phyloP scores from a whole-genome alignment of 2,113 vertebrate species.

The Dendropsophus ebraccatus region DNA sequence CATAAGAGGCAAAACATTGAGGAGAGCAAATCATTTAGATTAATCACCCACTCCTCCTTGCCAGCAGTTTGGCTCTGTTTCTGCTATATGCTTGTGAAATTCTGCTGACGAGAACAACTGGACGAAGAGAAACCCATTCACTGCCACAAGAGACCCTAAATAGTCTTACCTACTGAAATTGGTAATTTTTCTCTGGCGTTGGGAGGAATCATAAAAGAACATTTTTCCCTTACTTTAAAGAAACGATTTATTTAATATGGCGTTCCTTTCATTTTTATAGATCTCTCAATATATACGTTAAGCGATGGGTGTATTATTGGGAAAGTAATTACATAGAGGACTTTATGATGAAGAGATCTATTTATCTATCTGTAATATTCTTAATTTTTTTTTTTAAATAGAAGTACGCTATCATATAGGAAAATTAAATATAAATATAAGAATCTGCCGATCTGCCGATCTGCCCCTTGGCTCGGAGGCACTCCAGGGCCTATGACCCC shows the following conservation, averaged over 20 bases:
- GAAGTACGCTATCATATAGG: too few relatives aligned
- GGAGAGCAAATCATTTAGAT: slow-evolving; percentile 59
- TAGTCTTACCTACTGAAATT: slow-evolving; percentile 24
- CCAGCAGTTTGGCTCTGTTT: slow-evolving; percentile 48
- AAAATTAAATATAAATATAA: too few relatives aligned
- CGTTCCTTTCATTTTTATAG: not conserved
- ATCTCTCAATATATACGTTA: not conserved
- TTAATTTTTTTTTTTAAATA: too few relatives aligned
- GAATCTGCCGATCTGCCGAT: too few relatives aligned
- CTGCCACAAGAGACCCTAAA: slow-evolving; percentile 5
- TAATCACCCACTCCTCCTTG: slow-evolving; percentile 44
- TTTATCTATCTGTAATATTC: too few relatives aligned
- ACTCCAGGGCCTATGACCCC: too few relatives aligned
- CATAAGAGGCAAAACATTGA: slow-evolving; percentile 46
- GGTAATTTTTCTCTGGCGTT: slow-evolving; percentile 2
- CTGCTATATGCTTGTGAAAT: slow-evolving; percentile 32
- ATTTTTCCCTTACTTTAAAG: not conserved
- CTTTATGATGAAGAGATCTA: too few relatives aligned
- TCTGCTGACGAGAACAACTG: slow-evolving; percentile 47
- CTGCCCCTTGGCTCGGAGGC: too few relatives aligned
- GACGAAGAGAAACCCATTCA: slow-evolving; percentile 45
- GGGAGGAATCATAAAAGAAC: not conserved
- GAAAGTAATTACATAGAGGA: too few relatives aligned
- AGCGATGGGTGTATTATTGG: too few relatives aligned
- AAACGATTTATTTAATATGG: not conserved